A percentile compares a stretch with the other conserved stretches of the same genome.
Conservation (phyloP, 2,888 invertebrate genomes). For the Polydrusus tereticollis region DNA sequence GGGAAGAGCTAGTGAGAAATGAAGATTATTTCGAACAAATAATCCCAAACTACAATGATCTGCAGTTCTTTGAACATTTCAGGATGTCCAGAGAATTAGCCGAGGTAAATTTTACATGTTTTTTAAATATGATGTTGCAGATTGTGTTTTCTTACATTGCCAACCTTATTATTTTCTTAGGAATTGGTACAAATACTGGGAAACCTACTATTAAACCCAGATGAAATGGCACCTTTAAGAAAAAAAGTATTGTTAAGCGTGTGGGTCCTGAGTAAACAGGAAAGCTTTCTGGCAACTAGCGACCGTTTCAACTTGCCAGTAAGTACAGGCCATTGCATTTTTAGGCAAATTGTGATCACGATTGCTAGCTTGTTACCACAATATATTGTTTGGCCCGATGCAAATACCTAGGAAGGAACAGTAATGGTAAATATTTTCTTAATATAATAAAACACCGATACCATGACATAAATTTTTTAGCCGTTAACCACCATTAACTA, state of each 20-base stretch:
- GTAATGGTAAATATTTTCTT: neutral
- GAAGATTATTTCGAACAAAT: neutral
- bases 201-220: neutral
- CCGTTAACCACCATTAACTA: neutral
- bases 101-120: neutral
- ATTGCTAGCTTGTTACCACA: neutral
- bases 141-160: neutral
- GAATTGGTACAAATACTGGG: neutral
- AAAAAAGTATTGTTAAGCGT: neutral
- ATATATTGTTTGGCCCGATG: neutral
- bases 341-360: constrained; percentile 4
- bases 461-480: neutral
- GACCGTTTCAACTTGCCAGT: constrained; percentile 13
- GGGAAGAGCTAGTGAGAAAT: neutral
- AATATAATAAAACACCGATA: neutral
- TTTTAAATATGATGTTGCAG: neutral
- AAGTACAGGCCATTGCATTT: constrained; percentile 21
- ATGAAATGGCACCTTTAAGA: neutral
- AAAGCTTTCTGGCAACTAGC: constrained; percentile 21
- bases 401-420: neutral
- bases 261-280: constrained; percentile 2
- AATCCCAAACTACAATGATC: neutral
- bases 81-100: neutral
- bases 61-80: neutral
- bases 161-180: neutral